These are phyloP conservation scores for Thamnophis elegans DNA, from an alignment of 2,797 vertebrate genomes.

Conservation along the genomic window DNA sequence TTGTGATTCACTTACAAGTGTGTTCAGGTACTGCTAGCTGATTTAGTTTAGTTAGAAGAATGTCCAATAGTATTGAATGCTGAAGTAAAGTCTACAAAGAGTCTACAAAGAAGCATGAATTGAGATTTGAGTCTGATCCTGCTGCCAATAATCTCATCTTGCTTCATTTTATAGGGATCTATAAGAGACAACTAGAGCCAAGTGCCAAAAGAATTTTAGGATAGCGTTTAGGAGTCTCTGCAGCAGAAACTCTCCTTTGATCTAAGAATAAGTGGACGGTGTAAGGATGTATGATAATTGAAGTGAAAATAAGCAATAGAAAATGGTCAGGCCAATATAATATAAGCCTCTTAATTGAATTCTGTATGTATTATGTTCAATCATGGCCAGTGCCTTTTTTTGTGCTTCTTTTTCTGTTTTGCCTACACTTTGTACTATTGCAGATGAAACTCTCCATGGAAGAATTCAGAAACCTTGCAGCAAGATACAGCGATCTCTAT, in stretches of 20 bases:
- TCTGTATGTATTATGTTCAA: background rate
- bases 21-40: too few relatives aligned
- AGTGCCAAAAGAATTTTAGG: background rate
- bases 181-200: background rate
- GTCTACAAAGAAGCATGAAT: background rate
- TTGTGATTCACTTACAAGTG: too few relatives aligned
- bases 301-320: background rate
- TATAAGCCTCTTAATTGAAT: background rate
- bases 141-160: background rate
- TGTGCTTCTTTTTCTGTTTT: background rate
- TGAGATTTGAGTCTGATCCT: background rate
- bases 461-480: slow-evolving; percentile 88
- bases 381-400: background rate
- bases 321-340: background rate
- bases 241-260: background rate
- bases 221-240: background rate
- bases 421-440: slow-evolving; percentile 9
- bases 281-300: background rate
- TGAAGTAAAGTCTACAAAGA: too few relatives aligned
- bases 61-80: too few relatives aligned
- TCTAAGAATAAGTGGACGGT: background rate
- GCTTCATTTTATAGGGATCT: background rate
- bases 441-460: slow-evolving; percentile 98
- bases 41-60: too few relatives aligned
- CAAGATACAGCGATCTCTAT: slow-evolving; percentile 90